A percentile compares a stretch with the other conserved stretches of the same genome.
phyloP scores from a whole-genome alignment of 2,888 invertebrate species.

The Agonum fuliginosum region DNA sequence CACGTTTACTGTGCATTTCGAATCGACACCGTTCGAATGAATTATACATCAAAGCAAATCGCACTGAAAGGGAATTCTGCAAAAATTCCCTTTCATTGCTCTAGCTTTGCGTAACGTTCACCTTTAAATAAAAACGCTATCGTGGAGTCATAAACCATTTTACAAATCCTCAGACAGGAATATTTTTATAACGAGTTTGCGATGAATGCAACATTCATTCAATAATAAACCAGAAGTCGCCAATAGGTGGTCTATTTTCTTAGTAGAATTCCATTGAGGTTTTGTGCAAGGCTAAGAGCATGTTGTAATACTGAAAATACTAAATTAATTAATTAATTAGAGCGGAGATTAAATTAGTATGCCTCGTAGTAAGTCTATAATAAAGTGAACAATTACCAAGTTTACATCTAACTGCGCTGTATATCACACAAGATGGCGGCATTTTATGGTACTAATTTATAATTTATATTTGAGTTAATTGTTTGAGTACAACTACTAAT shows the following conservation, averaged over 20 bases:
- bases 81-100: slow-evolving; percentile 9
- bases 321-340: slow-evolving; percentile 45
- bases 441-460: slow-evolving; percentile 11
- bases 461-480: slow-evolving; percentile 14
- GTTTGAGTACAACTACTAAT: slow-evolving; percentile 1
- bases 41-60: slow-evolving; percentile 55
- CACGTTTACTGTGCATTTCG: slow-evolving; percentile 37
- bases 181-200: slow-evolving; percentile 18
- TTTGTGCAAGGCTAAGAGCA: no score
- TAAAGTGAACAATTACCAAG: slow-evolving; percentile 27
- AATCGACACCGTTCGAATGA: slow-evolving; percentile 53
- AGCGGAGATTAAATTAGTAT: slow-evolving; percentile 33
- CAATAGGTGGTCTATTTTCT: background rate
- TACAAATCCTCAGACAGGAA: background rate
- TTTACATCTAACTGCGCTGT: background rate
- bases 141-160: background rate
- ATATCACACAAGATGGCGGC: background rate
- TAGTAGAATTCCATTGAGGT: background rate
- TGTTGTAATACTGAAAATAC: slow-evolving; percentile 6
- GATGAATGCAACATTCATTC: slow-evolving; percentile 17
- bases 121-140: slow-evolving; percentile 18
- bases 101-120: background rate
- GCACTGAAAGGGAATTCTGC: slow-evolving; percentile 22
- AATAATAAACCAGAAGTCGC: background rate
- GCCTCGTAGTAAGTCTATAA: background rate